Conservation (phyloP, 1,140 invertebrate genomes). For the Colletes gigas region DNA sequence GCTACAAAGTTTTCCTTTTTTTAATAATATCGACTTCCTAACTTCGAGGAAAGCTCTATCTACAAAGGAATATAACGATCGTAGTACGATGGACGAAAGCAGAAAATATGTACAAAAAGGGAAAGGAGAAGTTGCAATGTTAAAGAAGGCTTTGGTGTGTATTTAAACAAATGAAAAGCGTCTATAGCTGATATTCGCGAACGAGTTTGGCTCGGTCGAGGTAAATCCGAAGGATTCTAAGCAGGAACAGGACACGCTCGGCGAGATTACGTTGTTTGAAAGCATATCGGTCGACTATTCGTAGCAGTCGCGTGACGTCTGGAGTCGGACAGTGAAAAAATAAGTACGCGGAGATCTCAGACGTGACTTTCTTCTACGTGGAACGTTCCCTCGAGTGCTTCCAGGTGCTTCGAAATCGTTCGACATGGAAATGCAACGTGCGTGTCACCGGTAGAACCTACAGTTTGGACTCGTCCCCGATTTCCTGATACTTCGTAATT, state of each 20-base stretch:
- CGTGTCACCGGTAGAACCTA: background rate
- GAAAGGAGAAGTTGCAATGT: background rate
- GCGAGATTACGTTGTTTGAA: conserved; percentile 29
- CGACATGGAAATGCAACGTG: conserved; percentile 16
- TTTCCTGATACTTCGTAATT: background rate
- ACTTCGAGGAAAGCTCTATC: too few species aligned
- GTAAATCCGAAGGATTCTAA: conserved; percentile 27
- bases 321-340: conserved; percentile 41
- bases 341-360: conserved; percentile 32
- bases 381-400: conserved; percentile 17
- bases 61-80: too few species aligned
- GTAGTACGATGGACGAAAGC: too few species aligned
- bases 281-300: conserved; percentile 16
- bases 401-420: background rate
- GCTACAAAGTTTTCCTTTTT: background rate
- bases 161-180: background rate
- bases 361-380: conserved; percentile 29
- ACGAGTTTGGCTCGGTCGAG: conserved; percentile 21
- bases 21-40: background rate
- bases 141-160: background rate
- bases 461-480: background rate
- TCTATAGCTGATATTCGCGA: conserved; percentile 9
- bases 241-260: conserved; percentile 44
- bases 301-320: background rate
- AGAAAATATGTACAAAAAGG: too few species aligned